Base-by-base conservation (phyloP, 1,140 invertebrate species). In the Eriocheir sinensis region DNA sequence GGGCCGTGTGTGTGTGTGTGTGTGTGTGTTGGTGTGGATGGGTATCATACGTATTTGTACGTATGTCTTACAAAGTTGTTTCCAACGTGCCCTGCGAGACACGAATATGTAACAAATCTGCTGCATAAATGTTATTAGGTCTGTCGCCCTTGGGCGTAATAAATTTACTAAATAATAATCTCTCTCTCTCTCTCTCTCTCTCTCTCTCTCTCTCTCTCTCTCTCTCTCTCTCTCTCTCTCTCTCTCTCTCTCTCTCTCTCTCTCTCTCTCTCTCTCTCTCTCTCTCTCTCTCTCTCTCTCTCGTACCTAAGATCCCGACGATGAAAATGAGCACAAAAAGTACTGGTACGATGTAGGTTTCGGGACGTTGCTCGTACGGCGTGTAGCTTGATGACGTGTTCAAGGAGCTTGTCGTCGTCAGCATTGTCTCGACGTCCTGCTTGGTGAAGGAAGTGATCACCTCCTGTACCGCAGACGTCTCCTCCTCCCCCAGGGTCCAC, bases 221-320 rank as follows among this genome's bases (percentile, higher is more conserved):
- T n/a, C 60, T n/a, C 60, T 0, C 60, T n/a, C 60, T n/a, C 60
- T n/a, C 60, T n/a, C 60, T 72, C 60, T 72, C 60, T 72, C 60
- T 72, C 60, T 72, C 60, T 72, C 60, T 72, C 60, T 72, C 60
- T 72, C 60, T 72, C 60, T 72, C 60, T 72, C 60, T 72, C 60
- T 72, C 60, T 72, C 60, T 72, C 60, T 72, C 60, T 72, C 60
- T 72, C 53, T 60, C 53, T 60, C 53, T 60, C 53, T 60, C 53
- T 60, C 53, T 60, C 53, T 60, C 53, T 60, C 53, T 60, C 53
- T 60, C 53, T 60, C 53, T 60, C 53, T 60, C 53, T 60, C 53
- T 60, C 53, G 9, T 21, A 72, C 60, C 60, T 72, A 72, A 21
- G 60, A 72, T 21, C 3, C 60, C 60, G 0, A 72, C 60, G 21